Base-by-base conservation (phyloP, 1,140 invertebrate species). In the Euborellia annulipes region DNA sequence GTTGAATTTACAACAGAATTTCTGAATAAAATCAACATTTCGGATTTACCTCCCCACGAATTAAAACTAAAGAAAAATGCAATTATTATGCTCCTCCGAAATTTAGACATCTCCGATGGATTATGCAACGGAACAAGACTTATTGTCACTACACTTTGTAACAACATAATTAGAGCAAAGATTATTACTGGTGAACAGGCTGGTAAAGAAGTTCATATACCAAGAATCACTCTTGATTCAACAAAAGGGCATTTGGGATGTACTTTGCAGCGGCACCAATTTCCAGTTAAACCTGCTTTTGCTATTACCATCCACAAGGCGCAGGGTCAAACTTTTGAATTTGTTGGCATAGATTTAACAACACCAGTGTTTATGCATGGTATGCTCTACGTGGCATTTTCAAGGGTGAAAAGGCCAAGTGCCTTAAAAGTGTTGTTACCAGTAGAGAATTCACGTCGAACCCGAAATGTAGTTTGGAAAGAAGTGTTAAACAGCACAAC, bases 271-370 rank as follows among this genome's bases (percentile, higher is more conserved):
- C 16, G 61, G 19, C 9, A 53, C 3, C 66, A 69, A 47, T 67
- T 69, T 54, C 60, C 67, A 13, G 34, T 69, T 1, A 38, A 55
- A 42, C 48, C 60, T 1, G 41, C 52, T 11, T 69, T 63, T 54
- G 60, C 59, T 6, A 62, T 69, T 50, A 64, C 65, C 13, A 60
- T 67, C 4, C 64, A 67, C 48, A 68, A 68, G 47, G 42, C 57
- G 2, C 63, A 69, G 50, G 65, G 65, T 18, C 63, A 67, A 50
- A 50, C 34, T 14, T 47, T 45, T 50, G 23, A 48, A 19, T 43
- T 17, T 21, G 53, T 27, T 13, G 56, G 55, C 20, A 13, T 60
- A 6, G 11, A 40, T 23, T 54, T 60, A 8, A 11, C 11, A 19
- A 13, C 47, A n/a, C 32, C 46, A 30, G 44, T 46, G n/a, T 63